These are phyloP conservation scores for Balaeniceps rex DNA, from an alignment of 2,113 vertebrate genomes.

Conservation along the genomic window DNA sequence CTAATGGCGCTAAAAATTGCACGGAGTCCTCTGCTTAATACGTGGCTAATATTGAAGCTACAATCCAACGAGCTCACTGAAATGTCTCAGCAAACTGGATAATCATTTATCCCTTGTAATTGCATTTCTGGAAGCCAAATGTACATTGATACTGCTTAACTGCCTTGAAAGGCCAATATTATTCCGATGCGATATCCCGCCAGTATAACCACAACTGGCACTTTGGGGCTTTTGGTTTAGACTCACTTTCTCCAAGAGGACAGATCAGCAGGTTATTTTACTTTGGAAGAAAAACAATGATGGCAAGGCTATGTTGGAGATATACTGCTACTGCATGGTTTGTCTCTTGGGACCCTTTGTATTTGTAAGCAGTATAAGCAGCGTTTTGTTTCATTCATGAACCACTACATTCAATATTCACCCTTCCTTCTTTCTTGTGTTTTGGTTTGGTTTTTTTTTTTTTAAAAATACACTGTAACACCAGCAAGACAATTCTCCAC, in stretches of 20 bases:
- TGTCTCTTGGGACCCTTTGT: background rate
- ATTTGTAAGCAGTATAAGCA: background rate
- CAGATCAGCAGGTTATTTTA: background rate
- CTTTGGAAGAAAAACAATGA: background rate
- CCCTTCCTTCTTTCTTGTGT: background rate
- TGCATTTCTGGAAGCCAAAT: conserved; percentile 30
- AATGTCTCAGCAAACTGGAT: conserved; percentile 33
- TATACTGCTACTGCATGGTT: background rate
- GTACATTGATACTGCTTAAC: conserved; percentile 6
- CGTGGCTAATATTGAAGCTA: background rate
- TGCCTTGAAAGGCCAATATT: conserved; percentile 20
- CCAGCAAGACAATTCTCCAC: background rate
- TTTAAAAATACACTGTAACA: background rate
- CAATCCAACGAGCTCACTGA: background rate
- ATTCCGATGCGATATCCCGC: background rate
- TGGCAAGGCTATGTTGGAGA: background rate
- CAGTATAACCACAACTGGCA: background rate
- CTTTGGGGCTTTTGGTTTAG: background rate
- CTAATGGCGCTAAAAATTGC: background rate
- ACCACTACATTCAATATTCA: background rate
- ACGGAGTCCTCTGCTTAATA: conserved; percentile 9
- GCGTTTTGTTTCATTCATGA: too few relatives aligned
- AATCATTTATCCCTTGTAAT: conserved; percentile 41
- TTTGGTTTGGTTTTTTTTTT: background rate
- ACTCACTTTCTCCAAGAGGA: background rate